These are phyloP conservation scores for Lacerta agilis DNA, from an alignment of 2,797 vertebrate genomes.

Conservation along the genomic window DNA sequence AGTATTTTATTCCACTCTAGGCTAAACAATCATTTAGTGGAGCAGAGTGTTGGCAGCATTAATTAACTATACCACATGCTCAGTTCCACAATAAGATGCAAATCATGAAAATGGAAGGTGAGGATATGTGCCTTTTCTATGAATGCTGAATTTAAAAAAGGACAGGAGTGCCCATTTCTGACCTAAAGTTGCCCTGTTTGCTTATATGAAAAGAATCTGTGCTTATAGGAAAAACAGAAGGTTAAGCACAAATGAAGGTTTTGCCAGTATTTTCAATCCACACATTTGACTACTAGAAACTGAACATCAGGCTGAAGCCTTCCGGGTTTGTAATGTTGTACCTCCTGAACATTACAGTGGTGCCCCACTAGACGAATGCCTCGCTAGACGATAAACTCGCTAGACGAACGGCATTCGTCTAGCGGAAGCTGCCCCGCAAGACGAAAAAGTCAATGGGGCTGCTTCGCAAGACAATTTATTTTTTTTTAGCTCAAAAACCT, in stretches of 20 bases:
- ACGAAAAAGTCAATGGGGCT: too few relatives aligned
- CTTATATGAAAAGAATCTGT: background rate
- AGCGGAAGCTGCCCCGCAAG: too few relatives aligned
- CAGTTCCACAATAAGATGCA: conserved; percentile 71
- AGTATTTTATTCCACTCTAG: conserved; percentile 74
- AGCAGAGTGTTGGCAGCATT: conserved; percentile 67
- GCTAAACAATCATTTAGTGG: conserved; percentile 76
- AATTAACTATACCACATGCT: conserved; percentile 77
- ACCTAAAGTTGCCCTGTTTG: background rate
- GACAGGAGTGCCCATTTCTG: conserved; percentile 36
- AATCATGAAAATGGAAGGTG: conserved; percentile 60
- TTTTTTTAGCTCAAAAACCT: too few relatives aligned
- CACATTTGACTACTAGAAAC: background rate
- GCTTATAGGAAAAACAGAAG: conserved; percentile 17
- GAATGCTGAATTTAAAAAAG: conserved; percentile 37
- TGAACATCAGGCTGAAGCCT: background rate
- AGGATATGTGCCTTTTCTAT: conserved; percentile 51
- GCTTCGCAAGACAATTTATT: too few relatives aligned
- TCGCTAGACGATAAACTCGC: too few relatives aligned
- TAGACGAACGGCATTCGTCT: too few relatives aligned
- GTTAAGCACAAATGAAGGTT: conserved; percentile 14
- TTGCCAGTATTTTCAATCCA: conserved; percentile 17
- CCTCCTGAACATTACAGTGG: background rate
- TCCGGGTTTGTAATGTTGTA: background rate
- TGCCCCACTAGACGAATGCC: too few relatives aligned